These are phyloP conservation scores for Ennomos quercinarius DNA, from an alignment of 2,888 invertebrate species.

Conservation along the genomic window DNA sequence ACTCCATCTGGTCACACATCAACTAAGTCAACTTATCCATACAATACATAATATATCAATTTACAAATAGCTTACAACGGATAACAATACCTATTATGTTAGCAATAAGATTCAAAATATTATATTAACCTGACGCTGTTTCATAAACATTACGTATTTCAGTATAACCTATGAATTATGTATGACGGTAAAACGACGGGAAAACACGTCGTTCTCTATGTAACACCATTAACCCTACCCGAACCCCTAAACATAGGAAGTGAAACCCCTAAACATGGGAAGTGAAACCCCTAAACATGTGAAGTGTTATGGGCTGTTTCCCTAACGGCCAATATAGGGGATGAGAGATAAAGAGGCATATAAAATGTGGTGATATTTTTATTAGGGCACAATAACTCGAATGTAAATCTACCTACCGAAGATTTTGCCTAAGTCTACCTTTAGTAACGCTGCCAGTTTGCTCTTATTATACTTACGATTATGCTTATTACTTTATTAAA, in stretches of 20 bases:
- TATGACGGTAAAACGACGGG: constrained; percentile 24
- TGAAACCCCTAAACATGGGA: constrained; percentile 21
- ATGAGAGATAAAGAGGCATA: constrained; percentile 7
- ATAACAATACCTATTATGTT: too few species aligned
- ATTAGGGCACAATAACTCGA: constrained; percentile 9
- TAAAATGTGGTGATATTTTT: constrained; percentile 22
- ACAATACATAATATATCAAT: too few species aligned
- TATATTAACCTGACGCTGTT: background rate
- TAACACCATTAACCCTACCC: constrained; percentile 30
- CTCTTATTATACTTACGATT: too few species aligned
- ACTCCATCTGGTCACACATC: too few species aligned
- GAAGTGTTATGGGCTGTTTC: constrained; percentile 28
- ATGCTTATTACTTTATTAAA: too few species aligned
- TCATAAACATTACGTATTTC: constrained; percentile 11
- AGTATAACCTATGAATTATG: constrained; percentile 25
- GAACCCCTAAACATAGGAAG: constrained; percentile 1
- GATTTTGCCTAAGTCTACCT: too few species aligned
- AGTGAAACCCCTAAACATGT: constrained; percentile 15
- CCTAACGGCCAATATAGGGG: constrained; percentile 21
- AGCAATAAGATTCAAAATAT: too few species aligned
- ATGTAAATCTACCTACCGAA: background rate
- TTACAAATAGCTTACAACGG: too few species aligned
- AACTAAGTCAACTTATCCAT: too few species aligned
- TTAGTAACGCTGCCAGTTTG: too few species aligned
- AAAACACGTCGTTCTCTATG: constrained; percentile 28